A percentile compares a stretch with the other conserved stretches of the same genome.
These are phyloP conservation scores for Psilopsiagon aymara DNA, from an alignment of 2,113 vertebrate species.

Conservation along the genomic window DNA sequence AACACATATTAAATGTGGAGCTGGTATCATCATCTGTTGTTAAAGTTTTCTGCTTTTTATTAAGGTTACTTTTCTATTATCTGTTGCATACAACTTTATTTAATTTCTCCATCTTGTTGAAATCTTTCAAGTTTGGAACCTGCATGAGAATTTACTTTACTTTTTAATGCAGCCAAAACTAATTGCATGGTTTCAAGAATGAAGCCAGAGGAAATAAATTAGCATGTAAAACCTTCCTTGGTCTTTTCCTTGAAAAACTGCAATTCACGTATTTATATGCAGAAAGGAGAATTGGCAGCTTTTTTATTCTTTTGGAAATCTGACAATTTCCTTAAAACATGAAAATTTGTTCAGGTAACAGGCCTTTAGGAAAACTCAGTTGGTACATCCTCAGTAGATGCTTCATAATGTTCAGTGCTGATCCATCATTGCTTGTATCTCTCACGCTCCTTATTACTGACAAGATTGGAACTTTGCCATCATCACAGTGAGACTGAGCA, in stretches of 20 bases:
- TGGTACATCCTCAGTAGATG: neutral
- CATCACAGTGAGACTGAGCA: neutral
- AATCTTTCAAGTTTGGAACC: neutral
- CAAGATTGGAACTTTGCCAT: neutral
- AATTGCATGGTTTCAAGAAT: neutral
- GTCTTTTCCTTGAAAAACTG: neutral
- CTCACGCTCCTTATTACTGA: neutral
- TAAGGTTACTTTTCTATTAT: neutral
- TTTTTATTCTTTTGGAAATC: neutral
- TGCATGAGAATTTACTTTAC: neutral
- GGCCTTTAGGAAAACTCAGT: neutral
- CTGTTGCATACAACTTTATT: neutral
- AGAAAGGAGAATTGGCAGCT: neutral
- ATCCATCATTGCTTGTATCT: neutral
- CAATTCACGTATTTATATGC: neutral
- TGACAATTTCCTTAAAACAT: neutral
- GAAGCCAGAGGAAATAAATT: neutral
- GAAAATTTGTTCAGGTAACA: neutral
- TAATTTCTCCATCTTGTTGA: neutral
- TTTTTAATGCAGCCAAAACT: neutral
- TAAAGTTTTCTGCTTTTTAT: neutral
- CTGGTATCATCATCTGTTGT: neutral
- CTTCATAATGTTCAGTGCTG: neutral
- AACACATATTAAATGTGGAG: neutral
- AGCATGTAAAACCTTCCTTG: neutral